phyloP scores from a whole-genome alignment of 2,797 vertebrate genomes.

The Yasuhikotakia modesta region DNA sequence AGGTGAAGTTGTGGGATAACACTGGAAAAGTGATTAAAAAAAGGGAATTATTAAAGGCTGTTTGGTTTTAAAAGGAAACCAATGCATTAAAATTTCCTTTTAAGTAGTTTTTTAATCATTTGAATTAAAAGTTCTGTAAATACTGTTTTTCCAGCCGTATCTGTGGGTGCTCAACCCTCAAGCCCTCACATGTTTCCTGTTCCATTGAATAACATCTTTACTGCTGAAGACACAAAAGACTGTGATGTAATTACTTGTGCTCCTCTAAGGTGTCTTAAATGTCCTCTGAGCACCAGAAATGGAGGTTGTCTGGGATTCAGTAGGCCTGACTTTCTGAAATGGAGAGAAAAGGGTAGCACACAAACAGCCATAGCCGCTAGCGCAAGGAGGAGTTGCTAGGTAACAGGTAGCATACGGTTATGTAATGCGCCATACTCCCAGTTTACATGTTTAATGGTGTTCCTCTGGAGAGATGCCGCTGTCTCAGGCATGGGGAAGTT shows the following conservation, averaged over 20 bases:
- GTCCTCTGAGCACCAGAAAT: constrained; percentile 49
- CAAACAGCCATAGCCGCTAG: constrained; percentile 62
- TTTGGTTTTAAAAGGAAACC: too few species aligned
- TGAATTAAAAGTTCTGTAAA: too few species aligned
- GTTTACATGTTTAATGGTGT: constrained; percentile 71
- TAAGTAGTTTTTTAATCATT: too few species aligned
- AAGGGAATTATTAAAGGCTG: too few species aligned
- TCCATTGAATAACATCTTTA: too few species aligned
- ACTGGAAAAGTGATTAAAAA: too few species aligned
- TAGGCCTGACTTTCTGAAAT: constrained; percentile 57
- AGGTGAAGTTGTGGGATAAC: too few species aligned
- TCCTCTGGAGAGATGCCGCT: constrained; percentile 72
- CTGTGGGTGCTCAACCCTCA: too few species aligned
- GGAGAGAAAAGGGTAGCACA: constrained; percentile 57
- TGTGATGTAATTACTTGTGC: constrained; percentile 37
- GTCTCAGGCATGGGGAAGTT: constrained; percentile 66
- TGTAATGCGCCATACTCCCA: constrained; percentile 73
- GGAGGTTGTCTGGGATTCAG: constrained; percentile 49
- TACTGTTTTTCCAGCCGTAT: too few species aligned
- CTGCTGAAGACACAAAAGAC: too few species aligned
- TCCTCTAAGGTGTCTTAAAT: constrained; percentile 7
- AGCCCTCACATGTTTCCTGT: too few species aligned
- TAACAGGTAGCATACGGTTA: constrained; percentile 78
- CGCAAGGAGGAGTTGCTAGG: constrained; percentile 76
- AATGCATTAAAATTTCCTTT: too few species aligned